Base-by-base conservation (phyloP, 2,888 invertebrate genomes). In the Polia nebulosa region DNA sequence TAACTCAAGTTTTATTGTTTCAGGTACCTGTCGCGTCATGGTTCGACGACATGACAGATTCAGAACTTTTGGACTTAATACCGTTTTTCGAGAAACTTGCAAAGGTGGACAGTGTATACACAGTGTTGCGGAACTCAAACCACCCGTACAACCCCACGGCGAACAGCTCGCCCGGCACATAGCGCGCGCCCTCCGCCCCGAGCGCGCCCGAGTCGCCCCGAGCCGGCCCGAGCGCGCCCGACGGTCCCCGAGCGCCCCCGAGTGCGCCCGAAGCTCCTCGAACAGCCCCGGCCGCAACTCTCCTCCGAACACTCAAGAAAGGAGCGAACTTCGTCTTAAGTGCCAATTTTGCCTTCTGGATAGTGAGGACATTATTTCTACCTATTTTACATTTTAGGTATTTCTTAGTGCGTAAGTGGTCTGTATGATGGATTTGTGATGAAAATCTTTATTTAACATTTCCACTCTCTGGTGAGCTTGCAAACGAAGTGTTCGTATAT, bases 11-110 rank as follows among this genome's bases (percentile, higher is more conserved):
- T 65, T n/a, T 73, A 55, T 78, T n/a, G 70, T 92, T 92, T 1
- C 93, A 98, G 98, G 99, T 99, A 93, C 99, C 99, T 91, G 99
- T 99, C 83, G 98, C 99, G 91, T 99, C 99, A 82, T 99, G 99
- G 99, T 99, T 99, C 96, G 99, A 99, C 96, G 99, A 99, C 96
- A 98, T 98, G 97, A 97, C 98, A 89, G 99, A 99, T 96, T 98
- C 98, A 76, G 99, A 99, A 96, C 97, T 99, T 82, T 96, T 99
- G 90, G 99, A 99, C 96, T 96, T 99, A 92, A 98, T 99, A 94
- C 99, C 99, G 87, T 98, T 99, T 95, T 99, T 99, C 95, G 99
- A 99, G 96, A 98, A 98, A 94, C 96, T 99, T 87, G 98, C 99
- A 96, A 98, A 98, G 96, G 98, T 99, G 91, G 99, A 99, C 95